Evolutionary conservation across 2,113 vertebrate species (phyloP).

Genomic region (Callithrix jacchus): DNA sequence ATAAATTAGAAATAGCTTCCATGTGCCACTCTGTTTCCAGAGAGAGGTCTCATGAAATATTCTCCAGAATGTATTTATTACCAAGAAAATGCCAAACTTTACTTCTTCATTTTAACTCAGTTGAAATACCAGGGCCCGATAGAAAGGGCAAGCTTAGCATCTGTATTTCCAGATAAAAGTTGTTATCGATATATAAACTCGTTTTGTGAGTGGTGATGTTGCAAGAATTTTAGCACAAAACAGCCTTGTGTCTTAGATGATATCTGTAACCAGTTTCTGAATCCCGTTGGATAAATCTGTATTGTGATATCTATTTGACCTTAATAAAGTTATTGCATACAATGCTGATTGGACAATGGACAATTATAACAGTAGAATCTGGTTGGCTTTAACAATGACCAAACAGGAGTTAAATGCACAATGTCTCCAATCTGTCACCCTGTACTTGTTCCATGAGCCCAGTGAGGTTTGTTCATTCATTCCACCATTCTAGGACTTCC

Average conservation of each 20-base stretch:
- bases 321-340: conserved; percentile 89
- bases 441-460: not conserved
- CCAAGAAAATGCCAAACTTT: conserved; percentile 38
- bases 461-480: not conserved
- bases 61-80: conserved; percentile 18
- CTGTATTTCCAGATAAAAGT: conserved; percentile 83
- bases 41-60: conserved; percentile 20
- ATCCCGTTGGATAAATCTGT: conserved; percentile 85
- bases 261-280: conserved; percentile 84
- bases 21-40: not conserved
- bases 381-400: not conserved
- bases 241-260: conserved; percentile 82
- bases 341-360: conserved; percentile 71
- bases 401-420: not conserved
- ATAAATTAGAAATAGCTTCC: conserved; percentile 79
- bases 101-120: conserved; percentile 25
- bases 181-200: conserved; percentile 77
- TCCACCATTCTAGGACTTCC: not conserved
- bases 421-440: not conserved
- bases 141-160: conserved; percentile 72
- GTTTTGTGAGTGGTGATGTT: conserved; percentile 81
- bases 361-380: not conserved
- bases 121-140: conserved; percentile 68
- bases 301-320: conserved; percentile 87
- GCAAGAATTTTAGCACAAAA: conserved; percentile 84